Evolutionary conservation across 2,113 vertebrate species (phyloP).

Genomic region (Sminthopsis crassicaudata): DNA sequence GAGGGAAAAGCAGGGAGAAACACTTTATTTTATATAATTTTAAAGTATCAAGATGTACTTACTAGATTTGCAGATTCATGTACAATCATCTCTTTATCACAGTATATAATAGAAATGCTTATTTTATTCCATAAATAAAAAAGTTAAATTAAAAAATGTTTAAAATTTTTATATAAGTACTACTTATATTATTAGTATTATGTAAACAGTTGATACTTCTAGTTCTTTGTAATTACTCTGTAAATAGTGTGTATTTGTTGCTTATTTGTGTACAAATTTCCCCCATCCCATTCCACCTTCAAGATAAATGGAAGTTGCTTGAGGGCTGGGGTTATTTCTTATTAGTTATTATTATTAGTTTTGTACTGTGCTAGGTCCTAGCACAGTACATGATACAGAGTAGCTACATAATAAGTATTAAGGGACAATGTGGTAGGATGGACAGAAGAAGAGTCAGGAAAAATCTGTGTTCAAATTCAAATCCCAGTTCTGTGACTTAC

Average conservation of each 20-base stretch:
- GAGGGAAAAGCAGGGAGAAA: no score
- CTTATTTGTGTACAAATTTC: neutral
- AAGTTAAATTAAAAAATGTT: no score
- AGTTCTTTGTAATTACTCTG: neutral
- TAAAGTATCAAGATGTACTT: no score
- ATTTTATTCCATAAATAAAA: no score
- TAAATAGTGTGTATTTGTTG: neutral
- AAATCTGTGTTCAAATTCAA: neutral
- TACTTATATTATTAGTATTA: neutral
- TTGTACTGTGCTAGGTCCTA: no score
- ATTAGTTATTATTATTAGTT: accelerated
- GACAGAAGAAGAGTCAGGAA: neutral
- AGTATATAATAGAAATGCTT: no score
- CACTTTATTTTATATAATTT: no score
- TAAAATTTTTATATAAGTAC: neutral
- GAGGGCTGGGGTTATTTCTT: neutral
- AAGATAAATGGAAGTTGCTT: accelerated
- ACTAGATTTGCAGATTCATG: no score
- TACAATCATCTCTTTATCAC: no score
- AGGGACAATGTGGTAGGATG: neutral
- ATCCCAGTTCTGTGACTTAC: neutral
- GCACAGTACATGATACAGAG: accelerated
- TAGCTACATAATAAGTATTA: neutral
- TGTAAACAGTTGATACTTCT: neutral
- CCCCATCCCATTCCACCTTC: neutral